phyloP scores from a whole-genome alignment of 2,113 vertebrate species.

The Silurus glanis region DNA sequence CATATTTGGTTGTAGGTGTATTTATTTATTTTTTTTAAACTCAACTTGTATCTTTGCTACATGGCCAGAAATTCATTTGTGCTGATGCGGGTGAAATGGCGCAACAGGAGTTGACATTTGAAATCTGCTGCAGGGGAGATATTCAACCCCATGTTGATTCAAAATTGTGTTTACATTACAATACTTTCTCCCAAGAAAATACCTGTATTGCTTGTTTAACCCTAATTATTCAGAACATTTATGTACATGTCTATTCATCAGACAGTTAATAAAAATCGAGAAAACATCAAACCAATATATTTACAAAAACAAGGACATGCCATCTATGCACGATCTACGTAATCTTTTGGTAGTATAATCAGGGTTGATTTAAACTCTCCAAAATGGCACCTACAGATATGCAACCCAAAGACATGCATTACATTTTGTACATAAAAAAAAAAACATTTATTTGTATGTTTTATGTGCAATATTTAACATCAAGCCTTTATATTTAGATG shows the following conservation, averaged over 20 bases:
- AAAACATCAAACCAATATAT: not conserved
- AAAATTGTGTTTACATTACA: slow-evolving; percentile 10
- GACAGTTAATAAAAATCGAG: not conserved
- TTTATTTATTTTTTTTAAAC: no score
- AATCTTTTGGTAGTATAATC: not conserved
- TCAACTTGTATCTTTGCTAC: not conserved
- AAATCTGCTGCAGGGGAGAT: not conserved
- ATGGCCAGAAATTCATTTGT: not conserved
- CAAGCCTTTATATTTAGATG: not conserved
- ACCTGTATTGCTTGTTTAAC: not conserved
- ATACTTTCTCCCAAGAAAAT: not conserved
- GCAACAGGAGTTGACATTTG: slow-evolving; percentile 15
- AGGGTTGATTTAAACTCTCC: not conserved
- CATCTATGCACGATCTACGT: not conserved
- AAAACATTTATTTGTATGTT: not conserved
- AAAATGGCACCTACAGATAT: not conserved
- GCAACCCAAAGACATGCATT: not conserved
- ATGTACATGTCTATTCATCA: not conserved
- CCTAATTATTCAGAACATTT: not conserved
- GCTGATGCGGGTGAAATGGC: not conserved
- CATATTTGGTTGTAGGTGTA: not conserved
- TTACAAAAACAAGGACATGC: not conserved
- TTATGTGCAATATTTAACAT: not conserved
- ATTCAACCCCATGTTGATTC: not conserved
- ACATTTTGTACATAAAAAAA: not conserved